A percentile compares a stretch with the other conserved stretches of the same genome.
Conservation (phyloP, 2,797 vertebrate genomes). For the Distichodus sexfasciatus region DNA sequence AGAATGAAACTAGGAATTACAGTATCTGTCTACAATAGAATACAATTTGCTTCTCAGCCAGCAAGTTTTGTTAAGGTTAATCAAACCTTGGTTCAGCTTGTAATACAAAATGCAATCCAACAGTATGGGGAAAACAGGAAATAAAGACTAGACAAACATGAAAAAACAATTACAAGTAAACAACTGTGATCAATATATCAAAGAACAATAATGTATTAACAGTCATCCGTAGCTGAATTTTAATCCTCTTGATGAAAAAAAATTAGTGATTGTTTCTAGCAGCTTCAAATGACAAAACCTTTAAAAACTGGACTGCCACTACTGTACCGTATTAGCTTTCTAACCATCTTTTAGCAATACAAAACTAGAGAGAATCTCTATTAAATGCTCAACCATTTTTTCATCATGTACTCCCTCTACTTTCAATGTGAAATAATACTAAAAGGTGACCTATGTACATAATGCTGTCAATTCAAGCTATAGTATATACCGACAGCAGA, state of each 20-base stretch:
- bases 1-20: conserved; percentile 81
- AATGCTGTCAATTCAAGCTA: conserved; percentile 86
- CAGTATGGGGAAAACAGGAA: conserved; percentile 60
- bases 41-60: conserved; percentile 85
- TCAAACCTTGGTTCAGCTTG: conserved; percentile 79
- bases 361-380: conserved; percentile 94
- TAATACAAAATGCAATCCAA: conserved; percentile 72
- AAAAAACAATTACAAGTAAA: conserved; percentile 51
- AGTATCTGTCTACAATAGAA: conserved; percentile 73
- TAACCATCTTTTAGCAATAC: conserved; percentile 76
- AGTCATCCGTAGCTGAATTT: conserved; percentile 76
- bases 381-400: conserved; percentile 84
- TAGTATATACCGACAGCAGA: conserved; percentile 85
- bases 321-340: conserved; percentile 73
- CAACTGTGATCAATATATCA: conserved; percentile 58
- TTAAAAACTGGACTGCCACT: conserved; percentile 74
- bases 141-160: conserved; percentile 52
- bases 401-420: conserved; percentile 81
- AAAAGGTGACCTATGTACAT: conserved; percentile 93
- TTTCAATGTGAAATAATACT: conserved; percentile 99
- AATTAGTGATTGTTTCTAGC: conserved; percentile 89
- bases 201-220: conserved; percentile 74
- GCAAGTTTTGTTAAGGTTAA: conserved; percentile 91
- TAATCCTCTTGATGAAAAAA: conserved; percentile 74
- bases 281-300: conserved; percentile 80